A percentile compares a stretch with the other conserved stretches of the same genome.
Evolutionary conservation across 2,113 vertebrate species (phyloP).

Genomic region (Menidia beryllina): DNA sequence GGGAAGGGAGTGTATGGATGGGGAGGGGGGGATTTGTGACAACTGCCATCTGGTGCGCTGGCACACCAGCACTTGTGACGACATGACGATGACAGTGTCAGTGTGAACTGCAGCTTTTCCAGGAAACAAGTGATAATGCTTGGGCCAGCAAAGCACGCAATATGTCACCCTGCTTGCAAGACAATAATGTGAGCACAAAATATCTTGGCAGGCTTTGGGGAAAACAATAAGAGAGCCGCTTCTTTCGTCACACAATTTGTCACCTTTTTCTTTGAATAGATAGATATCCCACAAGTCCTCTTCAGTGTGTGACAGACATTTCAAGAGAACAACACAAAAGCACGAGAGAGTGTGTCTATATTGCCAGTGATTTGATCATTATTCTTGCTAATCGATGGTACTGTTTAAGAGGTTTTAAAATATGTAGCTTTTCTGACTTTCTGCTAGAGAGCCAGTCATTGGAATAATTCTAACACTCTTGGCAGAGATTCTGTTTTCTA

Average conservation of each 20-base stretch:
- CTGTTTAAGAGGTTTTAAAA: constrained; percentile 44
- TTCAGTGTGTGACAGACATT: constrained; percentile 48
- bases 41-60: constrained; percentile 72
- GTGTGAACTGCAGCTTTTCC: constrained; percentile 54
- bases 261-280: constrained; percentile 52
- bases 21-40: constrained; percentile 63
- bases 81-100: constrained; percentile 59
- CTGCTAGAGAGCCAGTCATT: constrained; percentile 31
- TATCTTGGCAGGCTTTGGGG: constrained; percentile 47
- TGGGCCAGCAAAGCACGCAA: constrained; percentile 40
- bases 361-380: constrained; percentile 53
- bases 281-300: constrained; percentile 56
- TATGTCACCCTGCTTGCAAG: constrained; percentile 60
- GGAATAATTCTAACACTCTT: constrained; percentile 37
- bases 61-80: constrained; percentile 65
- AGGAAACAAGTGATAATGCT: constrained; percentile 33
- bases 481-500: constrained; percentile 48
- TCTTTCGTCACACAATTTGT: constrained; percentile 52
- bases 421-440: constrained; percentile 34
- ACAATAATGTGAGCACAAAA: constrained; percentile 52
- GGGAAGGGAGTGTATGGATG: constrained; percentile 47
- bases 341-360: constrained; percentile 43
- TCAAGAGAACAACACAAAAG: constrained; percentile 34
- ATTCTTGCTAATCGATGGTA: constrained; percentile 42
- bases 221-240: constrained; percentile 45